These are phyloP conservation scores for Oxytorus armatus DNA, from an alignment of 2,888 invertebrate genomes.

Conservation along the genomic window DNA sequence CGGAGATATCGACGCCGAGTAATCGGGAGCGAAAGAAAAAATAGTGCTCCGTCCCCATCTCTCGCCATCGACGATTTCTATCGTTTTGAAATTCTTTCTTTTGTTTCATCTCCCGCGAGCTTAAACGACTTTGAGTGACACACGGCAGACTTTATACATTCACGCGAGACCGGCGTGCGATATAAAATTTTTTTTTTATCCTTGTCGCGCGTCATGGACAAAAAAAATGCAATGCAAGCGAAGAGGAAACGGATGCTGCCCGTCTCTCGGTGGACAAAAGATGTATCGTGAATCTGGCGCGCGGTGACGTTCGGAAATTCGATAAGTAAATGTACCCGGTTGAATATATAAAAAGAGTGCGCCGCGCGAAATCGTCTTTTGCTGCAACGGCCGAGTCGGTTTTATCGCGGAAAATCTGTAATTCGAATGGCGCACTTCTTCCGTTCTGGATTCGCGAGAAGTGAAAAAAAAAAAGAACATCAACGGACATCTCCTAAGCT, in stretches of 20 bases:
- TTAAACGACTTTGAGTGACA: too few species aligned
- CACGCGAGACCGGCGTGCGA: too few species aligned
- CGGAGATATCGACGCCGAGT: too few species aligned
- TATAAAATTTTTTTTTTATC: too few species aligned
- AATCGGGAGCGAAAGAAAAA: too few species aligned
- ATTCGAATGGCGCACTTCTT: conserved; percentile 35
- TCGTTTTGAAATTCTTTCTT: too few species aligned
- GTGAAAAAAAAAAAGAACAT: neutral
- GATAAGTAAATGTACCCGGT: conserved; percentile 31
- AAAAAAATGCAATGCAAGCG: conserved; percentile 15
- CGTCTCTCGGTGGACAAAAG: neutral
- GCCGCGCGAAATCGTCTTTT: neutral
- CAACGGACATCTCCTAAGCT: neutral
- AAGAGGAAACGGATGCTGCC: conserved; percentile 49
- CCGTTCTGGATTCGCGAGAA: neutral
- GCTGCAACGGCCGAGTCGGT: conserved; percentile 24
- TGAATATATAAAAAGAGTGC: conserved; percentile 7
- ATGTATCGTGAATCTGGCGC: neutral
- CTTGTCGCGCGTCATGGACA: neutral
- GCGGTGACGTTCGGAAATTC: conserved; percentile 21
- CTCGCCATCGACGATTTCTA: too few species aligned
- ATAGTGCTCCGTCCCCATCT: too few species aligned
- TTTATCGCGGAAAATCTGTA: conserved; percentile 43
- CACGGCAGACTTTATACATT: too few species aligned
- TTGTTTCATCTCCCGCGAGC: too few species aligned